Evolutionary conservation across 2,888 invertebrate genomes (phyloP).

Genomic region (Andrena hattorfiana): DNA sequence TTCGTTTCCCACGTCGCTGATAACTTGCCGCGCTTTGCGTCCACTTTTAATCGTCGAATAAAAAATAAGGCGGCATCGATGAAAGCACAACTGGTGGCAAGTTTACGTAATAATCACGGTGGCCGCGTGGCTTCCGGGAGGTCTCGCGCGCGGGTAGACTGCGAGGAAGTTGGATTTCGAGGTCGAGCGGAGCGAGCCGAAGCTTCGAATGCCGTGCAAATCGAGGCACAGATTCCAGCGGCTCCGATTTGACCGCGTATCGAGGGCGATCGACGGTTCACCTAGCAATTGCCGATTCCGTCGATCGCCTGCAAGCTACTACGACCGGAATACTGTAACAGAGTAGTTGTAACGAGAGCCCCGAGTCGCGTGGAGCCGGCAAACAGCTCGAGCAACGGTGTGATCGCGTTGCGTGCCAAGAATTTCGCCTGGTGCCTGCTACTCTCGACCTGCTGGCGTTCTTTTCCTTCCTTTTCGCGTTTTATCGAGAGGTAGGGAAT

Average conservation of each 20-base stretch:
- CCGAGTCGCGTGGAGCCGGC: slow-evolving; percentile 24
- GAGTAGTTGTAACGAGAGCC: slow-evolving; percentile 14
- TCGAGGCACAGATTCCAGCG: slow-evolving; percentile 34
- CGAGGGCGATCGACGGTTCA: slow-evolving; percentile 46
- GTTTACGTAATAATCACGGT: too few relatives aligned
- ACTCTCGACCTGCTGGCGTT: neutral
- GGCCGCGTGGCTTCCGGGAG: too few relatives aligned
- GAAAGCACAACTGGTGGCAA: too few relatives aligned
- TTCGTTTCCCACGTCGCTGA: slow-evolving; percentile 39
- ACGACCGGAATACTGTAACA: slow-evolving; percentile 39
- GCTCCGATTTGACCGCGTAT: slow-evolving; percentile 48
- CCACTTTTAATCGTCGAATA: too few relatives aligned
- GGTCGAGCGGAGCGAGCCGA: neutral
- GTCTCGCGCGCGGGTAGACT: neutral
- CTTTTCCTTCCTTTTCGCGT: neutral
- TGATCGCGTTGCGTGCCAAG: slow-evolving; percentile 57
- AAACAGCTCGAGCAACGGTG: slow-evolving; percentile 60
- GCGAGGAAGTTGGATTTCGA: slow-evolving; percentile 4
- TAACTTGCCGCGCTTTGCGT: neutral
- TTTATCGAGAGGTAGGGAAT: neutral
- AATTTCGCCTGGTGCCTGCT: slow-evolving; percentile 37
- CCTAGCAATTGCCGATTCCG: slow-evolving; percentile 55
- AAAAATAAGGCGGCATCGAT: too few relatives aligned
- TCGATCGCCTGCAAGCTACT: neutral
- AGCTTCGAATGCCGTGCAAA: neutral